These are phyloP conservation scores for Pipra filicauda DNA, from an alignment of 2,113 vertebrate genomes.

Conservation along the genomic window DNA sequence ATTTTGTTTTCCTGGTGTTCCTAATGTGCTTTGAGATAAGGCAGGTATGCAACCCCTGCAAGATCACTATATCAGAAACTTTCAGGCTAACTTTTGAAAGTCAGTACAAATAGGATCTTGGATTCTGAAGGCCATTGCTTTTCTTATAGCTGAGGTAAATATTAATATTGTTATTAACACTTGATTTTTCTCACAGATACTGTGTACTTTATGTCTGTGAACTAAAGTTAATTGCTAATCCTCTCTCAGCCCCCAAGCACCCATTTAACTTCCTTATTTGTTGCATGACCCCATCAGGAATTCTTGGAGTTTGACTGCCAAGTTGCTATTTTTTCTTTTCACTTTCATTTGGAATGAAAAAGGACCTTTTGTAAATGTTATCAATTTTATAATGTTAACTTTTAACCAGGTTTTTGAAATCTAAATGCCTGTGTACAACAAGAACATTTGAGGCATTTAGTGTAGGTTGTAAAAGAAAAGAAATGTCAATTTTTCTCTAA, in stretches of 20 bases:
- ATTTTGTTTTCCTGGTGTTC: not conserved
- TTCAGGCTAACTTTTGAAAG: not conserved
- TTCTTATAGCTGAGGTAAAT: not conserved
- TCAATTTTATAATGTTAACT: not conserved
- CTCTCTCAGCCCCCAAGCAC: not conserved
- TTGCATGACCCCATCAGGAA: not conserved
- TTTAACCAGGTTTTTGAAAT: not conserved
- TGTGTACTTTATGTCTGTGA: not conserved
- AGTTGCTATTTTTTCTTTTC: not conserved
- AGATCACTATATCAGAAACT: not conserved
- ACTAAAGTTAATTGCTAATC: not conserved
- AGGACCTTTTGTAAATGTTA: not conserved
- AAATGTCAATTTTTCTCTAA: not conserved
- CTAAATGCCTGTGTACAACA: not conserved
- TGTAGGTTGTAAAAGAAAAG: not conserved
- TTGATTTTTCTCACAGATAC: not conserved
- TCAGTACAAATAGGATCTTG: not conserved
- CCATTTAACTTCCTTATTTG: not conserved
- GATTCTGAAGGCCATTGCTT: not conserved
- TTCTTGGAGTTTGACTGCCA: not conserved
- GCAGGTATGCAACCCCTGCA: not conserved
- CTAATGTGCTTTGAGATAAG: accelerated
- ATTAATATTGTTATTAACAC: not conserved
- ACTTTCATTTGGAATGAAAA: not conserved
- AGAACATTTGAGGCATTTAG: not conserved